Base-by-base conservation (phyloP, 2,888 invertebrate genomes). In the Drepanosiphum platanoidis region DNA sequence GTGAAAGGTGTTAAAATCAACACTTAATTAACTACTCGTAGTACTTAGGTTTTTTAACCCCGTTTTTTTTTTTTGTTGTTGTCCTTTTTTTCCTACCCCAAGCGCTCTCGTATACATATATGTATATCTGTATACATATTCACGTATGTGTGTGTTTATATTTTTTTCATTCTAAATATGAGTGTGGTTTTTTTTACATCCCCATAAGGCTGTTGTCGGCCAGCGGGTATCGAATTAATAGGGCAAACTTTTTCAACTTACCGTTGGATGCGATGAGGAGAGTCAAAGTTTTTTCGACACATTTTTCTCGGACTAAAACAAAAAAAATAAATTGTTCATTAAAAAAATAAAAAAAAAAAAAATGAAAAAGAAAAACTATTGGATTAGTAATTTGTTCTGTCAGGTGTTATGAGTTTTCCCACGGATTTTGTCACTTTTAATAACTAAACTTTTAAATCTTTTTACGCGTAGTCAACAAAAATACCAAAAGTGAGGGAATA, bases 1-100 rank as follows among this genome's bases (percentile, higher is more conserved):
- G 58, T n/a, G 46, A 39, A 68, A 84, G 84, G 84, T 84, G 84
- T 77, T 75, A 84, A 84, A 84, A 77, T 84, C 84, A 84, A 84
- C 84, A 84, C 75, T 84, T 84, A 84, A 84, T 84, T 84, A 84
- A 84, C 75, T 84, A 58, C 36, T 77, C 66, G 68, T 52, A 75
- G 66, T 77, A 84, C 84, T 84, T 77, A 52, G 68, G 84, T 84
- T 84, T 84, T 84, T 75, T 75, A 46, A 83, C 32, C 72, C 74
- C 66, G 7, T 39, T 84, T 77, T 75, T 75, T 74, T 84, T 68
- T 68, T 30, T 15, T 34, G 34, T 81, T 66, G 70, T n/a, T n/a
- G n/a, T 39, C 74, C 75, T 30, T 77, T 84, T 83, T 83, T 84
- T 32, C 75, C 75, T 36, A 39, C 77, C 84, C 84, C 30, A 30